These are phyloP conservation scores for Cephus nigrinus DNA, from an alignment of 2,888 invertebrate genomes.

Conservation along the genomic window DNA sequence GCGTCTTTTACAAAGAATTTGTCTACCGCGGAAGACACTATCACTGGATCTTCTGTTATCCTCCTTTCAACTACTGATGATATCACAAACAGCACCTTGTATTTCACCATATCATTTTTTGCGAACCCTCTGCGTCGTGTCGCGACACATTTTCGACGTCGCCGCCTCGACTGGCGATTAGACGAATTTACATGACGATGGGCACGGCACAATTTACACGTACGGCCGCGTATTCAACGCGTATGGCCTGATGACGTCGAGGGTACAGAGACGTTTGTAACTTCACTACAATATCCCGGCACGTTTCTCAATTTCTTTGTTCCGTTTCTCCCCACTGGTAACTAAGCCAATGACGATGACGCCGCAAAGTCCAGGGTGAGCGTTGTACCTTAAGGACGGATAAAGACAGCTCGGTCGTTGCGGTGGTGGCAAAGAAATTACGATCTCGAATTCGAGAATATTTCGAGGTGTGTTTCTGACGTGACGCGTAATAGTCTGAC, in stretches of 20 bases:
- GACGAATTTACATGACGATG: not conserved
- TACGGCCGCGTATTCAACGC: conserved; percentile 8
- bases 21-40: not conserved
- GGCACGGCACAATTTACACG: not conserved
- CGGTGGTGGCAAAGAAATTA: not conserved
- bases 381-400: not conserved
- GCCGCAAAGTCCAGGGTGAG: not conserved
- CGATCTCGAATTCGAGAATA: not conserved
- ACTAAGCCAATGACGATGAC: not conserved
- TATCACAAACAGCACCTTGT: not conserved
- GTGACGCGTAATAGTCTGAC: conserved; percentile 20
- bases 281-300: not conserved
- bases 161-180: not conserved
- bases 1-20: not conserved
- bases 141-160: conserved; percentile 36
- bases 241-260: conserved; percentile 11
- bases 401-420: not conserved
- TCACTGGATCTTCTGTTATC: not conserved
- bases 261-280: not conserved
- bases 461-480: conserved; percentile 12
- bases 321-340: not conserved
- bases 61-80: not conserved
- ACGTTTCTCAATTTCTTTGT: not conserved
- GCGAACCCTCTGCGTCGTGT: conserved; percentile 41
- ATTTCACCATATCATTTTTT: conserved; percentile 38